These are phyloP conservation scores for Alcis repandata DNA, from an alignment of 2,888 invertebrate species.

Conservation along the genomic window DNA sequence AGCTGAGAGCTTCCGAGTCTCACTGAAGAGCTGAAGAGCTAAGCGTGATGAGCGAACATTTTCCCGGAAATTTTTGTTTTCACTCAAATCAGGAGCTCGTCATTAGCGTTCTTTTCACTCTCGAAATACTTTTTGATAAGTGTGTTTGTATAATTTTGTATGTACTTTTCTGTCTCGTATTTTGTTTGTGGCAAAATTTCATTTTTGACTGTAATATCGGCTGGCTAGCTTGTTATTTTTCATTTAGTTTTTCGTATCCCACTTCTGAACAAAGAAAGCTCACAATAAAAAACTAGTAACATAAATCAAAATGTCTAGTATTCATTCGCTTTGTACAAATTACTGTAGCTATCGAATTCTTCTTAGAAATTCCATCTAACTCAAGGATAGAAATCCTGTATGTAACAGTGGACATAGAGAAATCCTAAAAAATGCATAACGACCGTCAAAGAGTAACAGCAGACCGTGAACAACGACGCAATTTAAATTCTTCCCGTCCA, in stretches of 20 bases:
- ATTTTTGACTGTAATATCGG: no score
- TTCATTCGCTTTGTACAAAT: no score
- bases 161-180: background rate
- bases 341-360: no score
- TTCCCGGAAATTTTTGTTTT: conserved; percentile 39
- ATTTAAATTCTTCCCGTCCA: conserved; percentile 46
- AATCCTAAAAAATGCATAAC: conserved; percentile 23
- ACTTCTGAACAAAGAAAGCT: no score
- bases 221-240: no score
- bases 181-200: background rate
- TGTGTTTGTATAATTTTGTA: conserved; percentile 20
- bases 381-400: background rate
- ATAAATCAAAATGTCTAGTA: no score
- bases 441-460: conserved; percentile 28
- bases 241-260: no score
- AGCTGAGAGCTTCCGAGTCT: conserved; percentile 40
- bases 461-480: conserved; percentile 37
- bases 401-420: background rate
- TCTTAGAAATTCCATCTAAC: no score
- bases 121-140: conserved; percentile 22
- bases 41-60: conserved; percentile 37
- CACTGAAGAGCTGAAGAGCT: conserved; percentile 38
- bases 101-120: conserved; percentile 44
- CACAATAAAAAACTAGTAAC: no score
- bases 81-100: conserved; percentile 38